Conservation (phyloP, 2,888 invertebrate species). For the Apoda limacodes region DNA sequence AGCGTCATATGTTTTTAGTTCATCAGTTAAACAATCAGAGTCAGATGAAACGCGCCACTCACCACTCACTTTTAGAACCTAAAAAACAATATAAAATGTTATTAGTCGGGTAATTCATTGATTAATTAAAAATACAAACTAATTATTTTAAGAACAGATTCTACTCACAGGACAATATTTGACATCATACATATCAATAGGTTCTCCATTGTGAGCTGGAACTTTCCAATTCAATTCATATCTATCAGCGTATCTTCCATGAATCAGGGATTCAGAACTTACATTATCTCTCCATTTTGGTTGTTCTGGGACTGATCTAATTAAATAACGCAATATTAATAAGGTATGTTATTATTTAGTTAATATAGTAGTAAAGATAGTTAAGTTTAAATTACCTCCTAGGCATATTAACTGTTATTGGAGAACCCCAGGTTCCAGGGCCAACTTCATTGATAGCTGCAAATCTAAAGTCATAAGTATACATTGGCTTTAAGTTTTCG, state of each 20-base stretch:
- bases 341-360: slow-evolving; percentile 2
- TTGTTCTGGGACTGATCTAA: slow-evolving; percentile 78
- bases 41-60: slow-evolving; percentile 72
- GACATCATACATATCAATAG: slow-evolving; percentile 85
- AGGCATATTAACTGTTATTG: slow-evolving; percentile 77
- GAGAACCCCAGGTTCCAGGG: slow-evolving; percentile 78
- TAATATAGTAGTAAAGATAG: not conserved
- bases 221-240: slow-evolving; percentile 87
- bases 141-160: slow-evolving; percentile 1
- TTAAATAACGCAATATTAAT: slow-evolving; percentile 9
- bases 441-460: slow-evolving; percentile 89
- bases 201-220: slow-evolving; percentile 91
- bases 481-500: slow-evolving; percentile 82
- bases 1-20: slow-evolving; percentile 72
- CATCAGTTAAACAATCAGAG: slow-evolving; percentile 69
- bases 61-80: slow-evolving; percentile 77
- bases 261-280: slow-evolving; percentile 48
- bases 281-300: slow-evolving; percentile 61
- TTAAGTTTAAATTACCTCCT: slow-evolving; percentile 49
- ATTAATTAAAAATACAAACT: not conserved
- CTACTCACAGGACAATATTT: slow-evolving; percentile 81
- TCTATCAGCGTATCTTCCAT: slow-evolving; percentile 76
- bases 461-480: slow-evolving; percentile 84
- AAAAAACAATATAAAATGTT: not conserved
- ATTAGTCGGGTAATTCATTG: not conserved